These are phyloP conservation scores for Synergus gifuensis DNA, from an alignment of 2,888 invertebrate species.

Conservation along the genomic window DNA sequence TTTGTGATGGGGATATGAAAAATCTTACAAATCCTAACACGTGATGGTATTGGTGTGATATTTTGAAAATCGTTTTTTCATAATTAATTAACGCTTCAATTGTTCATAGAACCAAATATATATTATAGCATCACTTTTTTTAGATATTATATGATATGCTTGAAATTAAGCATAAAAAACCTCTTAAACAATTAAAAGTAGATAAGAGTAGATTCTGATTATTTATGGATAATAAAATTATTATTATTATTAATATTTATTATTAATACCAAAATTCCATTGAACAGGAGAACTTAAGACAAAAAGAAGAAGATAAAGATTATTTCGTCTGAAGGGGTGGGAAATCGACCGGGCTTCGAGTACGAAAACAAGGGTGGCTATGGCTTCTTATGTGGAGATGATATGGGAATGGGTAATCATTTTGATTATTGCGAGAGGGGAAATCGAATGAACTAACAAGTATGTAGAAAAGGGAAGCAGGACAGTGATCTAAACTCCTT, in stretches of 20 bases:
- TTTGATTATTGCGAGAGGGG: not conserved
- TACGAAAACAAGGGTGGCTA: not conserved
- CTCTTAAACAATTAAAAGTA: no score
- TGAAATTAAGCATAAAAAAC: no score
- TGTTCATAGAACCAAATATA: no score
- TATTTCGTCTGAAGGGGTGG: not conserved
- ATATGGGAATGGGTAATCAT: not conserved
- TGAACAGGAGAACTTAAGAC: not conserved
- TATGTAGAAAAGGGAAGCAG: constrained; percentile 19
- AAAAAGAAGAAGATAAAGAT: not conserved
- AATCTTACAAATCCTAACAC: no score
- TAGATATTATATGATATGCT: no score
- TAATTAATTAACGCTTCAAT: no score
- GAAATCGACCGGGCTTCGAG: not conserved
- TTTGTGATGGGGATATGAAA: no score
- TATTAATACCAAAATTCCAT: not conserved
- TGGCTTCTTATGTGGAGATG: not conserved
- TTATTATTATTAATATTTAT: no score
- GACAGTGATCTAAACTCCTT: constrained; percentile 4
- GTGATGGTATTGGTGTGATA: no score
- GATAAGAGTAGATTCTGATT: not conserved
- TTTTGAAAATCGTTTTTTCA: no score
- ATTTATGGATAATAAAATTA: no score
- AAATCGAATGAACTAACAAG: constrained; percentile 4
- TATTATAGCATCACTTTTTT: no score